These are phyloP conservation scores for Eurytemora carolleeae DNA, from an alignment of 1,140 invertebrate genomes.

Conservation along the genomic window DNA sequence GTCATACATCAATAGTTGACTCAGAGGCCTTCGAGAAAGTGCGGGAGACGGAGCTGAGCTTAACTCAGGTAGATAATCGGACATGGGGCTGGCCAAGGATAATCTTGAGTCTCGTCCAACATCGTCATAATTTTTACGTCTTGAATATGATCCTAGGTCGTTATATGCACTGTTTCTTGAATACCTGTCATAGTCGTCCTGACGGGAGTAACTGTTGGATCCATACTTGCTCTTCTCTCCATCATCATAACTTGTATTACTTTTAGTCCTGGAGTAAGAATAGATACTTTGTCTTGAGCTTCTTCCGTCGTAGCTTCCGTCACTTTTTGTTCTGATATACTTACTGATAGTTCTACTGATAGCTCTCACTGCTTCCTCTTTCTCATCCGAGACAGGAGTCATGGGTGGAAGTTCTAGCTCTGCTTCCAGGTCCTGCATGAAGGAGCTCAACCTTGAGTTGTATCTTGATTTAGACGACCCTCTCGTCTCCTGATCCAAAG, in stretches of 20 bases:
- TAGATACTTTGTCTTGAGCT: neutral
- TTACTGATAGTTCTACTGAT: neutral
- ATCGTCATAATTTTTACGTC: too few relatives aligned
- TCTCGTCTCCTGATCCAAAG: neutral
- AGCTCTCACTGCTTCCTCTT: neutral
- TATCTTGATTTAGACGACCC: neutral
- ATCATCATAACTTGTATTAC: too few relatives aligned
- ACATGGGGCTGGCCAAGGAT: neutral
- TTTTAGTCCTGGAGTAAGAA: too few relatives aligned
- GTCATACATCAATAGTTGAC: neutral
- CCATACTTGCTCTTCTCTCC: too few relatives aligned
- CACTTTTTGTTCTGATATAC: neutral
- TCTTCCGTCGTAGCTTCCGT: neutral
- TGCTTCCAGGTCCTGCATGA: neutral
- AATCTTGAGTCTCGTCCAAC: neutral
- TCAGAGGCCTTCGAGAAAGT: neutral
- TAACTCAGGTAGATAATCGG: neutral
- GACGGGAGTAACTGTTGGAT: too few relatives aligned
- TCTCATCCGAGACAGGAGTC: neutral
- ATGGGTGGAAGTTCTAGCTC: neutral
- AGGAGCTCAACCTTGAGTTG: neutral
- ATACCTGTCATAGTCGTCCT: neutral
- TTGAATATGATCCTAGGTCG: neutral
- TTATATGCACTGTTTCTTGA: neutral
- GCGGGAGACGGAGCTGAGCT: neutral